Conservation (phyloP, 2,113 vertebrate species). For the Todiramphus saurophagus region DNA sequence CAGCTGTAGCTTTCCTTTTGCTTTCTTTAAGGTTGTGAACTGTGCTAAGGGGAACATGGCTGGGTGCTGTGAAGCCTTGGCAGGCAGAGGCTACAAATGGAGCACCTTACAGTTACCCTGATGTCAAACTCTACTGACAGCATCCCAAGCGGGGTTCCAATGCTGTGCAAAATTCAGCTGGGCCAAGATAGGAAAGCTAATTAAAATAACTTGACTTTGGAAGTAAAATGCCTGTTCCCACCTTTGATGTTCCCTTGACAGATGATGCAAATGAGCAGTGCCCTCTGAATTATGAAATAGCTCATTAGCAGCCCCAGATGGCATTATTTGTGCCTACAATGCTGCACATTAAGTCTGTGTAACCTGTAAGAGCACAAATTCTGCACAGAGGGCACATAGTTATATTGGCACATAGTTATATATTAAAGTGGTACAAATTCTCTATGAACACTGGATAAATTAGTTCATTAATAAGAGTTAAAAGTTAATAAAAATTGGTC, state of each 20-base stretch:
- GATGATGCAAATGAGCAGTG: background rate
- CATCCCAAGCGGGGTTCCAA: background rate
- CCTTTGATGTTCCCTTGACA: background rate
- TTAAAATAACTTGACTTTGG: background rate
- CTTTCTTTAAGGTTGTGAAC: background rate
- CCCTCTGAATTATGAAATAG: background rate
- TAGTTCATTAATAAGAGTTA: background rate
- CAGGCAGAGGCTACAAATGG: background rate
- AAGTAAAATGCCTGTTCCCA: background rate
- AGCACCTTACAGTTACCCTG: background rate
- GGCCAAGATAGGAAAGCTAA: background rate
- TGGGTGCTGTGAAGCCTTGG: background rate
- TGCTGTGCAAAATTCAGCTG: background rate
- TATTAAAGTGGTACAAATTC: background rate
- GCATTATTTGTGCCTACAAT: background rate
- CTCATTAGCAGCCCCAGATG: background rate
- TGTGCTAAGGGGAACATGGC: background rate
- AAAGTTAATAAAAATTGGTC: background rate
- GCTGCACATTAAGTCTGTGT: background rate
- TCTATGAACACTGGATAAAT: background rate
- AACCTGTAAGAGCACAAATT: background rate
- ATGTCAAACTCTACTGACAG: background rate
- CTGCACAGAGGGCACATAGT: background rate
- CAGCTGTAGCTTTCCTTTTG: conserved; percentile 21
- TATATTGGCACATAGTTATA: background rate